Evolutionary conservation across 2,888 invertebrate genomes (phyloP), one percentile per base, ranked within the genome.

Genomic region (Sceliomorpha sp.): DNA sequence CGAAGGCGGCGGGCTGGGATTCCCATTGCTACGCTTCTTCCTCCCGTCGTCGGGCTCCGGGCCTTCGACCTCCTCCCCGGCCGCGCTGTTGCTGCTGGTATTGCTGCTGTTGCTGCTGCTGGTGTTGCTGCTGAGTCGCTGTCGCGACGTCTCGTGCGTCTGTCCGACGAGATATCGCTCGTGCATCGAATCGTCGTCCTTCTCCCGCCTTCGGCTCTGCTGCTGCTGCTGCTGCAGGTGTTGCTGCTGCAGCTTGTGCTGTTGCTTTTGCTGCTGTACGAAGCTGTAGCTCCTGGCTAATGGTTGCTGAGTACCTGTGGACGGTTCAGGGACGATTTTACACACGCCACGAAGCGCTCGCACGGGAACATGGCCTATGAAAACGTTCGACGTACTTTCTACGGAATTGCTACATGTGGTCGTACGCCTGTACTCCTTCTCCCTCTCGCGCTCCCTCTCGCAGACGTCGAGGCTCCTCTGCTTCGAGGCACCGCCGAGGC

Each of bases 121-220:
- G 48, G 79, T 85, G 59, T 82, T 85, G 60, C 85, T 87, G 32
- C 84, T 81, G 32, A 84, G 84, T 67, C 83, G 76, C 44, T 82
- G 84, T 47, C 89, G 73, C 81, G 89, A 63, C 79, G 89, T 81
- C 77, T 89, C 82, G 48, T 83, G 79, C 2, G 66, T 79, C 53
- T 87, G 87, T 42, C 83, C 81, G 27, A 88, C 82, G 31, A 94
- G 92, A 82, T 94, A 94, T 83, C 94, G 94, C 81, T 94, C 94
- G 84, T 94, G 94, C 94, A 94, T 94, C 0, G 94, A 94, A 88
- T 94, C 94, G 79, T 94, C 94, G 32, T 94, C 94, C 0, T 92
- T 92, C 53, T 93, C 91, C 20, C 83, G 82, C 48, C 85, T 78
- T 12, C 86, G 81, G 14, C 79, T 79, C 44, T 80, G 79, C 14